phyloP scores from a whole-genome alignment of 2,113 vertebrate genomes.

The Seriola quinqueradiata region DNA sequence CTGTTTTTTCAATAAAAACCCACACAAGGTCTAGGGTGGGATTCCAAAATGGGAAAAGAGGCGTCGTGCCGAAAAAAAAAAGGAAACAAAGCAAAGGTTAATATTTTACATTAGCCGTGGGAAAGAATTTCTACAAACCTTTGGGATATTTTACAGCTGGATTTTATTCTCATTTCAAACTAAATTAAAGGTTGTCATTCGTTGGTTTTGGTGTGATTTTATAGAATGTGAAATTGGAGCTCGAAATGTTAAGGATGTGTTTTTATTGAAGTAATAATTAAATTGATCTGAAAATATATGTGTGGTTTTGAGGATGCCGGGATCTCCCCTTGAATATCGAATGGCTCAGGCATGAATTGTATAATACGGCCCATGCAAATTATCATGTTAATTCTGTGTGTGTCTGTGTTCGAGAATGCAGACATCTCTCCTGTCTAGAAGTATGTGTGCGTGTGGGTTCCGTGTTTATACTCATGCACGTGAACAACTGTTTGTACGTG shows the following conservation, averaged over 20 bases:
- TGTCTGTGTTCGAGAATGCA: not conserved
- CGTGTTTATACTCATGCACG: conserved; percentile 28
- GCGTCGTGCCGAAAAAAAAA: conserved; percentile 10
- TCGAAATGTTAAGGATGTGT: conserved; percentile 31
- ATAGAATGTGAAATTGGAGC: conserved; percentile 44
- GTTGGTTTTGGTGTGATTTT: conserved; percentile 30
- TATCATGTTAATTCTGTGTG: conserved; percentile 14
- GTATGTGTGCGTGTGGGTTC: conserved; percentile 22
- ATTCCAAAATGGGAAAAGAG: conserved; percentile 41
- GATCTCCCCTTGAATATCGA: conserved; percentile 17
- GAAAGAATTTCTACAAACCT: conserved; percentile 78
- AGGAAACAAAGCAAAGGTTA: conserved; percentile 55
- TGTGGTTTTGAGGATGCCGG: conserved; percentile 6
- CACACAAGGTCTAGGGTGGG: not conserved
- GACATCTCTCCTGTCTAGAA: conserved; percentile 13
- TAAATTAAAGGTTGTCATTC: conserved; percentile 41
- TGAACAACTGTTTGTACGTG: conserved; percentile 32
- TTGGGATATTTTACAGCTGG: conserved; percentile 72
- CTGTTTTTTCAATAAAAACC: not conserved
- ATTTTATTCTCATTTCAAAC: conserved; percentile 65
- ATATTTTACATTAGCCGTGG: conserved; percentile 79
- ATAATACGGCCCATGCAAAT: conserved; percentile 20
- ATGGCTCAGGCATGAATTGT: conserved; percentile 19
- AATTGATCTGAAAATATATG: conserved; percentile 27
- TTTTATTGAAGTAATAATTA: conserved; percentile 45